phyloP scores from a whole-genome alignment of 2,888 invertebrate species.

The Mimas tiliae region DNA sequence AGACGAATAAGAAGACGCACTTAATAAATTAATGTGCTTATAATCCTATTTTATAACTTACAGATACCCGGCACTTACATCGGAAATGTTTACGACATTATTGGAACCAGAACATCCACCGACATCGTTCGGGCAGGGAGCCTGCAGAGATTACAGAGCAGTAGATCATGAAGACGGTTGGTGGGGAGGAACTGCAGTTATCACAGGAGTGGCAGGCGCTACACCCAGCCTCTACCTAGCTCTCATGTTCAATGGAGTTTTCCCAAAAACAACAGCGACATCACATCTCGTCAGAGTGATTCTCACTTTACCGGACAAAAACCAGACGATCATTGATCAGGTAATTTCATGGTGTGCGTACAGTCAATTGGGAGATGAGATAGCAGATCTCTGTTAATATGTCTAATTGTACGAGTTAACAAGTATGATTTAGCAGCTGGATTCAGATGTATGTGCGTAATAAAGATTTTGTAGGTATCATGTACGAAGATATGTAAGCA shows the following conservation, averaged over 20 bases:
- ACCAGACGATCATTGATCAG: constrained; percentile 90
- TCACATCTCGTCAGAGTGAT: constrained; percentile 89
- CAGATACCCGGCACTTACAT: constrained; percentile 89
- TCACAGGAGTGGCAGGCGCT: constrained; percentile 91
- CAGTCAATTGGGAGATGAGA: constrained; percentile 22
- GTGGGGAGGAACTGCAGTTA: constrained; percentile 95
- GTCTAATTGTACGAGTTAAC: constrained; percentile 24
- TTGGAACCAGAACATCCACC: constrained; percentile 88
- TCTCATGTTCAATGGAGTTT: constrained; percentile 92
- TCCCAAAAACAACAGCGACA: constrained; percentile 84
- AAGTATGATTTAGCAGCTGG: constrained; percentile 24
- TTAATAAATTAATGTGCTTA: background rate
- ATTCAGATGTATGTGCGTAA: constrained; percentile 18
- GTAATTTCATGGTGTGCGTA: constrained; percentile 61
- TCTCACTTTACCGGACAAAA: constrained; percentile 89
- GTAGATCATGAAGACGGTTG: constrained; percentile 86
- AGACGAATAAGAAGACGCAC: no score
- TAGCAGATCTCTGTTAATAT: constrained; percentile 25
- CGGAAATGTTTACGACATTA: constrained; percentile 92
- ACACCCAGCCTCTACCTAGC: constrained; percentile 93
- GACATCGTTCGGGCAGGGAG: constrained; percentile 83
- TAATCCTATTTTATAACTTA: constrained; percentile 28
- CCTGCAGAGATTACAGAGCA: constrained; percentile 81
- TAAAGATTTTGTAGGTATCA: constrained; percentile 19
- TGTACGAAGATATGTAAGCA: constrained; percentile 2